Percentiles rank a stretch among this genome's conserved stretches.
phyloP scores from a whole-genome alignment of 2,888 invertebrate species.

The Biston betularia region DNA sequence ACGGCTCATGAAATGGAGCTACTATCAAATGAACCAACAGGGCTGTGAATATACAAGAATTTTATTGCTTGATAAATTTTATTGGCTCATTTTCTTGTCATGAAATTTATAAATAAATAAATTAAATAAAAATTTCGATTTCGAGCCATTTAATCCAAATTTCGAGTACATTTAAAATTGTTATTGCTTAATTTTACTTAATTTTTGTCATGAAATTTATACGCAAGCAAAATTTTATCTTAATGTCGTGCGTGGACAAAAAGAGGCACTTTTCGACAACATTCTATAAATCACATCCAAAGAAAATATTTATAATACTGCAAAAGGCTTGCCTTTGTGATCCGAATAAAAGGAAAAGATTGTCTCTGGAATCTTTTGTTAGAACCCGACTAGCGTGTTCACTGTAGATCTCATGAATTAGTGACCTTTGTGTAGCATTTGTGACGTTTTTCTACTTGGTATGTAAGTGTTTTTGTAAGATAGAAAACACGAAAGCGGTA shows the following conservation, averaged over 20 bases:
- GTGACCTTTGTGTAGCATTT: neutral
- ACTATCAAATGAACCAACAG: no score
- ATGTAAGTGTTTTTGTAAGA: no score
- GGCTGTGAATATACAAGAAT: no score
- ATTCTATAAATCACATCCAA: constrained; percentile 28
- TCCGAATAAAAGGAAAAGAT: constrained; percentile 20
- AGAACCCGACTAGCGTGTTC: constrained; percentile 5
- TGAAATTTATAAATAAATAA: constrained; percentile 19
- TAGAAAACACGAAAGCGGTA: no score
- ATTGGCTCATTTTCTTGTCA: constrained; percentile 5
- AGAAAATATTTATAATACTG: constrained; percentile 21
- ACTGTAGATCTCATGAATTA: constrained; percentile 11
- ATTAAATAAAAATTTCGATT: no score
- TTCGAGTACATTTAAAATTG: no score
- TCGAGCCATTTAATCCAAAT: no score
- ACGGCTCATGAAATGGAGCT: no score
- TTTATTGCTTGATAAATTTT: neutral
- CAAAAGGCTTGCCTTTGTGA: constrained; percentile 29
- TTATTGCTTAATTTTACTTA: no score
- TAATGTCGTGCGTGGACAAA: constrained; percentile 11
- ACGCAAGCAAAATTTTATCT: constrained; percentile 16
- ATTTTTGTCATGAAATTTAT: constrained; percentile 15
- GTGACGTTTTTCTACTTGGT: neutral
- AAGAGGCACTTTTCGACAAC: constrained; percentile 20
- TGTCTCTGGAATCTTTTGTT: constrained; percentile 23